phyloP scores from a whole-genome alignment of 2,797 vertebrate genomes.

The Glossophaga mutica region DNA sequence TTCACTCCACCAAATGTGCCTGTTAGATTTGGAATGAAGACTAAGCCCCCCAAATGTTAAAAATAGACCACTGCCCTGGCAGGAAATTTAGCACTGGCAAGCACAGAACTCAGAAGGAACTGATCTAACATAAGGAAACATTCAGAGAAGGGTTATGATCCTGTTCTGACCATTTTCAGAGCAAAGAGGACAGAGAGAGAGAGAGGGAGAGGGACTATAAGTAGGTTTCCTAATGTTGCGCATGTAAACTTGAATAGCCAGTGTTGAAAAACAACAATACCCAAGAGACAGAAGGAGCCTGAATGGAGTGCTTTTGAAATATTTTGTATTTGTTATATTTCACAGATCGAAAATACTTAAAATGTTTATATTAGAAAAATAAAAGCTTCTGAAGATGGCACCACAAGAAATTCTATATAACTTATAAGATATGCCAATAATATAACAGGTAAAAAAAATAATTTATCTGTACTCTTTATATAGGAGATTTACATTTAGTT shows the following conservation, averaged over 20 bases:
- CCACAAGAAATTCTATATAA: neutral
- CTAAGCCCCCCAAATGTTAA: constrained; percentile 65
- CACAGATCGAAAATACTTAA: constrained; percentile 33
- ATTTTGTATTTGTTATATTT: constrained; percentile 3
- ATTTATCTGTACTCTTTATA: constrained; percentile 12
- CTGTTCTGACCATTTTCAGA: constrained; percentile 62
- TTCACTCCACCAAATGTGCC: constrained; percentile 38
- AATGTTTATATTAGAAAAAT: constrained; percentile 33
- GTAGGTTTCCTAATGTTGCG: neutral
- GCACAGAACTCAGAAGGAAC: constrained; percentile 56
- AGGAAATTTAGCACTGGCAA: constrained; percentile 68
- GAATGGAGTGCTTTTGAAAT: neutral
- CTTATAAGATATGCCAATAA: constrained; percentile 7
- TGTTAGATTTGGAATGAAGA: constrained; percentile 55
- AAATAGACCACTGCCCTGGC: constrained; percentile 67
- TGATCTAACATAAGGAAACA: constrained; percentile 59
- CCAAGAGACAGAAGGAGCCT: neutral
- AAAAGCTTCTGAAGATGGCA: neutral
- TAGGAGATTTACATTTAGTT: constrained; percentile 21
- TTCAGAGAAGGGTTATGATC: constrained; percentile 32
- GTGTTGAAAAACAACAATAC: neutral
- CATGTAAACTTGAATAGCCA: neutral
- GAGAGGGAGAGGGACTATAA: neutral
- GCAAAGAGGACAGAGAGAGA: neutral
- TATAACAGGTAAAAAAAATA: constrained; percentile 47